Conservation (phyloP, 2,113 vertebrate genomes). For the Megalops atlanticus region DNA sequence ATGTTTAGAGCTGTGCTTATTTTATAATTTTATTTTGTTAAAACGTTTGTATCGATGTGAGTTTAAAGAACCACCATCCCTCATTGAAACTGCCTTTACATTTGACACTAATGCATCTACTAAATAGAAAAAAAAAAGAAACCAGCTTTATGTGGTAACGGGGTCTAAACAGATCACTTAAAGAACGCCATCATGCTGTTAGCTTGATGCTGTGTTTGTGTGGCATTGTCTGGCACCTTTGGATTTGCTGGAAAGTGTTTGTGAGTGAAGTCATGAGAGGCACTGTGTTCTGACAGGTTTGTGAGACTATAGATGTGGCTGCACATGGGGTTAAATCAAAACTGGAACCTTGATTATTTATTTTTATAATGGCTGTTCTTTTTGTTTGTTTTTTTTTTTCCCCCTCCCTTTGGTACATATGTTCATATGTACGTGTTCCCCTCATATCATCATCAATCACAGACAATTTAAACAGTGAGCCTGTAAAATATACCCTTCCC, state of each 20-base stretch:
- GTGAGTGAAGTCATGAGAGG: background rate
- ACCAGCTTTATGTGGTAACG: slow-evolving; percentile 29
- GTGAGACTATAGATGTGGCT: background rate
- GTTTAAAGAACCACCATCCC: slow-evolving; percentile 19
- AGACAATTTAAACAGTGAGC: background rate
- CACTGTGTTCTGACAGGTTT: background rate
- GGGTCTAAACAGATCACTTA: background rate
- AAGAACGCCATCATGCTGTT: background rate
- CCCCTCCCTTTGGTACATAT: background rate
- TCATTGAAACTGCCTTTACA: slow-evolving; percentile 15
- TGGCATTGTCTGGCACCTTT: background rate
- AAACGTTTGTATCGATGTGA: background rate
- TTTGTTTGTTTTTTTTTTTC: background rate
- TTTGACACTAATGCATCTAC: slow-evolving; percentile 31
- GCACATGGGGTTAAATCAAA: background rate
- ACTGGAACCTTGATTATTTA: background rate
- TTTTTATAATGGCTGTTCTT: background rate
- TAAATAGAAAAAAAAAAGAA: background rate
- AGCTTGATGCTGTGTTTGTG: background rate
- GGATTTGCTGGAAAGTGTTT: background rate
- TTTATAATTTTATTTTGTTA: slow-evolving; percentile 38
- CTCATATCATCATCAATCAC: background rate
- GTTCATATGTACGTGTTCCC: no score
- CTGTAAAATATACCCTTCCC: no score
- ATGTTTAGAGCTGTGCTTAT: slow-evolving; percentile 50